Conservation (phyloP, 2,113 vertebrate genomes). For the Regulus satrapa region DNA sequence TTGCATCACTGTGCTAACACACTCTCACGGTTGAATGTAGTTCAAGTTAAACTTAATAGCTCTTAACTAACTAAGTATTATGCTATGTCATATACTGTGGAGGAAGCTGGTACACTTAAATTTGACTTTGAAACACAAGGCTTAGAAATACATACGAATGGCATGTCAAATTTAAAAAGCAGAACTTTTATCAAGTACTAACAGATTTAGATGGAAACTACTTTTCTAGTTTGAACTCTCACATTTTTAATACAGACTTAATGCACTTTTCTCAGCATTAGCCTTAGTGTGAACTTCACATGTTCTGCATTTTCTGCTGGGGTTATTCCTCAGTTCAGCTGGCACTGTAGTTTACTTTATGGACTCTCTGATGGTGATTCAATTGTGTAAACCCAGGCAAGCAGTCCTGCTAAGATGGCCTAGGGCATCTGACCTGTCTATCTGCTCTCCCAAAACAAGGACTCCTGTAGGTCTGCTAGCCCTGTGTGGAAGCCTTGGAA, state of each 20-base stretch:
- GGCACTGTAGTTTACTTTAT: neutral
- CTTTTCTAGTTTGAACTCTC: neutral
- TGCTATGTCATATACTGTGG: neutral
- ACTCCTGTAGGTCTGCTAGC: neutral
- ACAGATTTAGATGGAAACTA: neutral
- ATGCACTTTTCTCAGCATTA: neutral
- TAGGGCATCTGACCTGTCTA: neutral
- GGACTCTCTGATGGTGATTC: neutral
- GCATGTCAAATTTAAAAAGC: neutral
- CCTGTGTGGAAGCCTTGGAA: neutral
- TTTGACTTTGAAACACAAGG: neutral
- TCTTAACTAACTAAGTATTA: neutral
- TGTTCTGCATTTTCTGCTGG: neutral
- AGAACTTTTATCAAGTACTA: neutral
- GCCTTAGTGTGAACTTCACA: neutral
- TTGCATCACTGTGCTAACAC: neutral
- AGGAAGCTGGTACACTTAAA: neutral
- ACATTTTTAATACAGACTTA: neutral
- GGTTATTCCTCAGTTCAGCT: neutral
- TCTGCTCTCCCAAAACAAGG: neutral
- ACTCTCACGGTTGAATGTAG: neutral
- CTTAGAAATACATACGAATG: neutral
- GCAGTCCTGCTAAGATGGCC: neutral
- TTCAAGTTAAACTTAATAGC: neutral
- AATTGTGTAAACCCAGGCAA: neutral